phyloP scores from a whole-genome alignment of 2,113 vertebrate genomes.

The Lycaon pictus region DNA sequence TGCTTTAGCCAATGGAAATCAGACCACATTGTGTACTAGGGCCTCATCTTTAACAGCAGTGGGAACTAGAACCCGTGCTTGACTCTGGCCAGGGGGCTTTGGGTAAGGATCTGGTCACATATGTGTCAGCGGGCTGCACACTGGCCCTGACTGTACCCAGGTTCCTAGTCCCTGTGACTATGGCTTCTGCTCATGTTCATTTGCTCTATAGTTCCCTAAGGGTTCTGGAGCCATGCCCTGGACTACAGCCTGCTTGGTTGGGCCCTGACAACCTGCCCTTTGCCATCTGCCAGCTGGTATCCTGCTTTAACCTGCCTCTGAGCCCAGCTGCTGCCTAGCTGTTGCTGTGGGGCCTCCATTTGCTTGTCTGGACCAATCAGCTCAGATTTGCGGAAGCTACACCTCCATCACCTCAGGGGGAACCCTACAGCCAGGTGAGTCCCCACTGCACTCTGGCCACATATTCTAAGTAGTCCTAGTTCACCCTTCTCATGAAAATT shows the following conservation, averaged over 20 bases:
- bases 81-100: neutral
- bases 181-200: slow-evolving; percentile 54
- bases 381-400: slow-evolving; percentile 53
- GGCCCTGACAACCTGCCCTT: slow-evolving; percentile 41
- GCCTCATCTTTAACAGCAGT: neutral
- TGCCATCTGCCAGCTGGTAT: slow-evolving; percentile 68
- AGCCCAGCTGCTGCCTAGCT: slow-evolving; percentile 66
- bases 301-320: slow-evolving; percentile 66
- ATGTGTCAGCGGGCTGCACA: slow-evolving; percentile 23
- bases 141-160: neutral
- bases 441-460: neutral
- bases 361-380: slow-evolving; percentile 69
- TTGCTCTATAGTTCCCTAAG: slow-evolving; percentile 44
- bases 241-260: slow-evolving; percentile 35
- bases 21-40: neutral
- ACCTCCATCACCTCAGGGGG: neutral
- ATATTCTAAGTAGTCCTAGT: neutral
- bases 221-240: slow-evolving; percentile 73
- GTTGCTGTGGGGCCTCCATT: slow-evolving; percentile 50
- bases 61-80: neutral
- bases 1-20: neutral
- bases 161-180: slow-evolving; percentile 38
- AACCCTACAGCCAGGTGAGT: neutral
- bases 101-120: neutral
- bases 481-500: neutral